A percentile compares a stretch with the other conserved stretches of the same genome.
phyloP scores from a whole-genome alignment of 2,797 vertebrate genomes.

The Tamandua tetradactyla region DNA sequence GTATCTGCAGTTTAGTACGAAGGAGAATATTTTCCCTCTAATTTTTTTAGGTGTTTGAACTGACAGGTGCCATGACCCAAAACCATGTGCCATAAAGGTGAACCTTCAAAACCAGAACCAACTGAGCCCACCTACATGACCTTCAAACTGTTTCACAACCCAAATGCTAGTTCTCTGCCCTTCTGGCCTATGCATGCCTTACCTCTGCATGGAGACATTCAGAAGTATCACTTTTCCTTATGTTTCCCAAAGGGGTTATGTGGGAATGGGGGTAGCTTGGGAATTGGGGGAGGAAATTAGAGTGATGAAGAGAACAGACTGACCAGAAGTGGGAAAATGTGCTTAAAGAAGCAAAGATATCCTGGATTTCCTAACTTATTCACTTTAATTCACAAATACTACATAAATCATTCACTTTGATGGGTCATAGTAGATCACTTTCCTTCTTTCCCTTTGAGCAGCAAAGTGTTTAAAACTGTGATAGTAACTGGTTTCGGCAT shows the following conservation, averaged over 20 bases:
- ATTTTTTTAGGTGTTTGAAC: background rate
- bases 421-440: background rate
- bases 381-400: too few relatives aligned
- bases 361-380: fast-evolving
- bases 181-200: background rate
- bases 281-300: background rate
- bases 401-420: background rate
- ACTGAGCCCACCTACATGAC: background rate
- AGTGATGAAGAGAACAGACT: background rate
- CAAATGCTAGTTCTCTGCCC: background rate
- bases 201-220: background rate
- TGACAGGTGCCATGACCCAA: background rate
- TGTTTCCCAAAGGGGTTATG: background rate
- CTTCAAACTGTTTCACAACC: background rate
- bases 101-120: conserved; percentile 21
- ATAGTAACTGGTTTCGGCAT: background rate
- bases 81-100: conserved; percentile 10
- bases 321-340: background rate
- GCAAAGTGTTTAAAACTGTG: background rate
- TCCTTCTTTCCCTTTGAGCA: background rate
- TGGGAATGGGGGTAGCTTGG: background rate
- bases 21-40: background rate
- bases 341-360: fast-evolving
- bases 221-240: background rate
- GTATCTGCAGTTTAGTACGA: background rate